Evolutionary conservation across 2,888 invertebrate species (phyloP).

Genomic region (Drosophila birchii): DNA sequence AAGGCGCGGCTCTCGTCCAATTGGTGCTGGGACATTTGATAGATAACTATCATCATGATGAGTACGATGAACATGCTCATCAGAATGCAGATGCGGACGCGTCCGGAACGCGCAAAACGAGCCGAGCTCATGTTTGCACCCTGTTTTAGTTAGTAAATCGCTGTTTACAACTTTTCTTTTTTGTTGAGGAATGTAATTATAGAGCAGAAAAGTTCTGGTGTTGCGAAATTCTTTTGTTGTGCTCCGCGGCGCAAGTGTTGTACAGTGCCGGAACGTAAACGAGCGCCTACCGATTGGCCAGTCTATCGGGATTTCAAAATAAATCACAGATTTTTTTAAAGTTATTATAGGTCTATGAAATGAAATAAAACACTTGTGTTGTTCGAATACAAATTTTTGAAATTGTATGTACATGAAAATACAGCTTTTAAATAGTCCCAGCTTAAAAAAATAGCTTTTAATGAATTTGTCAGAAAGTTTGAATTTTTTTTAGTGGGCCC

Average conservation of each 20-base stretch:
- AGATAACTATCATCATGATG: conserved; percentile 86
- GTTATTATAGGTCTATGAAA: not conserved
- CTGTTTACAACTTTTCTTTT: conserved; percentile 24
- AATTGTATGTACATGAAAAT: no score
- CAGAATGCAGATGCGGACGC: conserved; percentile 86
- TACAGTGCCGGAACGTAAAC: not conserved
- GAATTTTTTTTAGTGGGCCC: not conserved
- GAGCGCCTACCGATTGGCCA: not conserved
- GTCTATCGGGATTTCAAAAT: not conserved
- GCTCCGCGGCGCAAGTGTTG: conserved; percentile 32
- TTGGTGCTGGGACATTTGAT: conserved; percentile 87
- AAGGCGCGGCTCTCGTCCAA: conserved; percentile 86
- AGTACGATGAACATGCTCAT: conserved; percentile 86
- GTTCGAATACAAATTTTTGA: not conserved
- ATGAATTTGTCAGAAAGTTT: no score
- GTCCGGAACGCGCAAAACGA: conserved; percentile 86
- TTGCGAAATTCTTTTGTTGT: conserved; percentile 54
- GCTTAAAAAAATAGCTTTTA: no score
- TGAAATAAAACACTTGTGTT: not conserved
- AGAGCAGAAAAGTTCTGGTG: conserved; percentile 51
- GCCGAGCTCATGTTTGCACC: conserved; percentile 83
- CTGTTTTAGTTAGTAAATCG: conserved; percentile 13
- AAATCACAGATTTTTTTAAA: not conserved
- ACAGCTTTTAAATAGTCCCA: no score
- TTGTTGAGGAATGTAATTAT: conserved; percentile 40